Evolutionary conservation across 2,113 vertebrate genomes (phyloP), one percentile per base, ranked within the genome.

Genomic region (Myodes glareolus): DNA sequence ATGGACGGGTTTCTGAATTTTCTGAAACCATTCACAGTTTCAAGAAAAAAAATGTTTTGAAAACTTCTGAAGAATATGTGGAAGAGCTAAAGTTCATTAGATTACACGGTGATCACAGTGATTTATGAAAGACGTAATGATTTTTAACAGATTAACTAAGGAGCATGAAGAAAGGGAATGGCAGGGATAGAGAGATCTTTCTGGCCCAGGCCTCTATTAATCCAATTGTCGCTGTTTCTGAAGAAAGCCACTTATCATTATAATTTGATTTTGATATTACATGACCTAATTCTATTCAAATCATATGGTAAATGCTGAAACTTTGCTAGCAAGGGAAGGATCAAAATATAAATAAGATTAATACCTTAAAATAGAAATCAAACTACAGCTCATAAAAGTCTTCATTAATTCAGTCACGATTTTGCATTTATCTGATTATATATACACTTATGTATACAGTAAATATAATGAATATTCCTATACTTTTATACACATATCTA

Each of bases 181-280:
- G 3, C 1, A 85, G n/a, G 36, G 85, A 95, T 21, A 31, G 12
- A 96, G 36, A 95, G 84, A 67, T 81, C 61, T 72, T 93, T 97
- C 76, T 82, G 88, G 36, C 9, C 72, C 81, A 78, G 91, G 95
- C 21, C 58, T 87, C 55, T 77, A 93, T 95, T 96, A 96, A 95
- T 89, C 70, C 16, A 95, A 93, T n/a, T 96, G 91, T 91, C 55
- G 87, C 33, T 25, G 90, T 94, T 90, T 97, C 90, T 94, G 76
- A 96, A 97, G 76, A 94, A 91, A 95, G 39, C 29, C 42, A 90
- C 33, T 97, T 90, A 95, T 94, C 52, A 55, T 58, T 21, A 27
- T 76, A 94, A 96, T 91, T 92, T 96, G 78, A 94, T 92, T 94
- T 95, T 97, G 95, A 91, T 76, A 92, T 95, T 97, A 94, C 16